These are phyloP conservation scores for Cepphus grylle DNA, from an alignment of 2,113 vertebrate species.

Conservation along the genomic window DNA sequence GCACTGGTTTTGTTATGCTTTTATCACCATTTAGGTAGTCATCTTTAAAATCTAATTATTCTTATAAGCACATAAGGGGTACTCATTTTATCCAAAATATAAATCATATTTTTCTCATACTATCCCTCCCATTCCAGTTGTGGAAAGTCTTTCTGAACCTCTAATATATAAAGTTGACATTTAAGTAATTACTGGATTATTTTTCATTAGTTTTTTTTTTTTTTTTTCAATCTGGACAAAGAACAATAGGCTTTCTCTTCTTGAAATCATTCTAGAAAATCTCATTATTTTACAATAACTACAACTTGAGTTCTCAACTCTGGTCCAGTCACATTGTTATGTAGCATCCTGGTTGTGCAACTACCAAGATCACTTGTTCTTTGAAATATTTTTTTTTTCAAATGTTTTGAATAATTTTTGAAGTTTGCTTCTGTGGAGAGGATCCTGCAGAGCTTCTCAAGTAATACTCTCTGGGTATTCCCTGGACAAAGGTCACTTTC, in stretches of 20 bases:
- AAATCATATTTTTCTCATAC: neutral
- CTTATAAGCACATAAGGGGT: neutral
- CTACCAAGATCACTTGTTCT: neutral
- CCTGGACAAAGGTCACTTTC: neutral
- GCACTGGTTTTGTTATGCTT: neutral
- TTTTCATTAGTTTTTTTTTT: neutral
- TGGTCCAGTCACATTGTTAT: neutral
- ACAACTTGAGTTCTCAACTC: neutral
- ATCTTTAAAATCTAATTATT: neutral
- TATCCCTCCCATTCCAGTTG: neutral
- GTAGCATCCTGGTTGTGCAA: neutral
- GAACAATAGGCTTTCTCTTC: neutral
- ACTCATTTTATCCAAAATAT: neutral
- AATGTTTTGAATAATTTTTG: neutral
- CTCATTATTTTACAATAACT: neutral
- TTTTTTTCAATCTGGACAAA: neutral
- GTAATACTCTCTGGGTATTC: neutral
- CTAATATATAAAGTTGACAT: neutral
- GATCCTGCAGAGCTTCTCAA: neutral
- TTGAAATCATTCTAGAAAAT: neutral
- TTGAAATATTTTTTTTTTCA: neutral
- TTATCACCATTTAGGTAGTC: neutral
- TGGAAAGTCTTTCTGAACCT: neutral
- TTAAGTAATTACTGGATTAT: neutral
- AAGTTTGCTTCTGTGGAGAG: neutral